phyloP scores from a whole-genome alignment of 2,113 vertebrate species.

The Empidonax alnorum region DNA sequence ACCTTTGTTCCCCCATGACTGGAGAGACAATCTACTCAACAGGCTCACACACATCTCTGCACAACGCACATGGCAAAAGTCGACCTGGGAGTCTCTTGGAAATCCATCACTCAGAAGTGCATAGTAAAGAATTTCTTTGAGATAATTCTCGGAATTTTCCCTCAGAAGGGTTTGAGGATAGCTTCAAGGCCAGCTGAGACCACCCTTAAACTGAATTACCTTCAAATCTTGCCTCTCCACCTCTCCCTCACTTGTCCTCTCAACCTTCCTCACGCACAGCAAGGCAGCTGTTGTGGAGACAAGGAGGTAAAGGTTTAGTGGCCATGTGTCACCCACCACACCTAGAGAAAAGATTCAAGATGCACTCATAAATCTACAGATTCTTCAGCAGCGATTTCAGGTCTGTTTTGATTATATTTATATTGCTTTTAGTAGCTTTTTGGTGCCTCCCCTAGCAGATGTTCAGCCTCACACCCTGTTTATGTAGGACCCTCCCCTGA shows the following conservation, averaged over 20 bases:
- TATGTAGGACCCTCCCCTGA: not conserved
- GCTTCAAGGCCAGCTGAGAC: not conserved
- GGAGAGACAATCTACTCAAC: not conserved
- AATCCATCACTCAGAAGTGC: not conserved
- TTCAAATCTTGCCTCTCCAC: not conserved
- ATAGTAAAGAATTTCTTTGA: not conserved
- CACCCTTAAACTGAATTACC: not conserved
- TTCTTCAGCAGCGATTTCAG: not conserved
- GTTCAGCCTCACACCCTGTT: not conserved
- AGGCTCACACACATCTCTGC: not conserved
- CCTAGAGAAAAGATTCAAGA: not conserved
- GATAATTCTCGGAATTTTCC: not conserved
- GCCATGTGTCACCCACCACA: not conserved
- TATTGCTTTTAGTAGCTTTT: not conserved
- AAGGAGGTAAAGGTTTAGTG: not conserved
- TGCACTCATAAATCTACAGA: not conserved
- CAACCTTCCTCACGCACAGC: not conserved
- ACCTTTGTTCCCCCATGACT: not conserved
- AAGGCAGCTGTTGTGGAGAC: not conserved
- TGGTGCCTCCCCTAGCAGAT: not conserved
- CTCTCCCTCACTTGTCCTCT: not conserved
- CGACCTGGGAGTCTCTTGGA: fast-evolving
- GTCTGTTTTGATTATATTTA: not conserved
- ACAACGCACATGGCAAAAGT: not conserved
- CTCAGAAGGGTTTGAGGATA: not conserved